Evolutionary conservation across 2,888 invertebrate species (phyloP).

Genomic region (Sinodicranocentrus sp.): DNA sequence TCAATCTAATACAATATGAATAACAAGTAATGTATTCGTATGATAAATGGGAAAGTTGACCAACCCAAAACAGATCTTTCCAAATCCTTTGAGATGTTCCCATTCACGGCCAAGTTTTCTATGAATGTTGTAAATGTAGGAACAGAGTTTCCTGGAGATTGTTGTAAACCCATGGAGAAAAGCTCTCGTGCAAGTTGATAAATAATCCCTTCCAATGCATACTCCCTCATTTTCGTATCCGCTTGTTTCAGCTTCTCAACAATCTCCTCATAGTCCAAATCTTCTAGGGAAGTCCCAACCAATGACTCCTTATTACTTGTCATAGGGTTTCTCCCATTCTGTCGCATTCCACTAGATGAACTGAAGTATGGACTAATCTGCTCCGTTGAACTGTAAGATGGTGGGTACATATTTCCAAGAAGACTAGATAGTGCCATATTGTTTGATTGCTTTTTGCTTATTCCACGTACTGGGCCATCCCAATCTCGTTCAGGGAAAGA

Average conservation of each 20-base stretch:
- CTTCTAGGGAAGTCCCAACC: conserved; percentile 58
- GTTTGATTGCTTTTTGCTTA: conserved; percentile 44
- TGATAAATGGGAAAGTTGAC: conserved; percentile 66
- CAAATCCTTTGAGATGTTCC: conserved; percentile 85
- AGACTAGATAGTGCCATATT: not conserved
- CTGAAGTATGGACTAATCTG: conserved; percentile 14
- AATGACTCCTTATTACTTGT: not conserved
- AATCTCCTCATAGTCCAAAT: conserved; percentile 84
- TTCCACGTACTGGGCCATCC: conserved; percentile 28
- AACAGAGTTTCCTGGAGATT: conserved; percentile 80
- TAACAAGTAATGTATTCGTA: not conserved
- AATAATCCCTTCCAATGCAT: conserved; percentile 88
- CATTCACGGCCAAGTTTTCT: conserved; percentile 86
- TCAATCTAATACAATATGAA: not conserved
- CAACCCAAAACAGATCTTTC: conserved; percentile 89
- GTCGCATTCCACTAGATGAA: not conserved
- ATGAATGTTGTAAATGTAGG: conserved; percentile 87
- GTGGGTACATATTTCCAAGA: conserved; percentile 5
- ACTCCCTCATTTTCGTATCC: conserved; percentile 87
- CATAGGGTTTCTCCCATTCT: not conserved
- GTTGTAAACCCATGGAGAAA: conserved; percentile 88
- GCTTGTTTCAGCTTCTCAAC: conserved; percentile 85
- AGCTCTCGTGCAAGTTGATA: conserved; percentile 90
- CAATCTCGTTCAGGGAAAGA: conserved; percentile 1
- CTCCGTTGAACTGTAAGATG: conserved; percentile 10